Evolutionary conservation across 2,888 invertebrate species (phyloP), one percentile per base, ranked within the genome.

Genomic region (Stenurella melanura): DNA sequence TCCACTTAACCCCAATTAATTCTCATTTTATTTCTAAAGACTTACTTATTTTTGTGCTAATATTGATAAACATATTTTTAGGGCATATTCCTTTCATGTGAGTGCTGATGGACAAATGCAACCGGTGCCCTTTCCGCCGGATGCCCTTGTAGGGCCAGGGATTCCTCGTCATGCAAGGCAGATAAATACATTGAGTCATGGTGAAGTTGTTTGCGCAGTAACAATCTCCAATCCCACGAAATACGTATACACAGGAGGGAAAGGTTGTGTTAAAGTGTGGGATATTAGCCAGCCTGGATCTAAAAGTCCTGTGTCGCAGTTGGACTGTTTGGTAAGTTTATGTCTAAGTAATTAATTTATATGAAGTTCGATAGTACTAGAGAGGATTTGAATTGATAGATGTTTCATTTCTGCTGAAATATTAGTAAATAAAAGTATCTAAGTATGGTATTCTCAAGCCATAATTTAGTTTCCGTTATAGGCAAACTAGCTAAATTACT

Each of bases 221-320:
- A 98, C 98, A 68, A 95, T 99, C 88, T 96, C 97, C 75, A 92
- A 93, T 87, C 94, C 95, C 77, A 95, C 96, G 80, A 93, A 96
- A 84, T 96, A 96, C 89, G 97, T 98, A n/a, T 99, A 98, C 90
- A 99, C 99, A 0, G 99, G 98, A 30, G 98, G 98, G 80, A 98
- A 98, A 90, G 97, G 97, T 75, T 97, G 96, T 90, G 97, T 97
- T 60, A 97, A 97, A 90, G 96, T 97, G 60, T 94, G 94, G 94
- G 94, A 94, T 86, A 94, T 94, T 85, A 93, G 93, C 86, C 93
- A 95, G 87, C 94, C 95, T 34, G 93, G 93, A 68, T 93, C 93
- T 84, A 95, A 95, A 88, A 93, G 92, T 87, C 95, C 96, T 54
- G 94, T 96, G 0, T 95, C 95, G 70, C 96, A 97, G 85, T 90